A percentile compares a stretch with the other conserved stretches of the same genome.
phyloP scores from a whole-genome alignment of 2,113 vertebrate genomes.

The Macrotis lagotis region DNA sequence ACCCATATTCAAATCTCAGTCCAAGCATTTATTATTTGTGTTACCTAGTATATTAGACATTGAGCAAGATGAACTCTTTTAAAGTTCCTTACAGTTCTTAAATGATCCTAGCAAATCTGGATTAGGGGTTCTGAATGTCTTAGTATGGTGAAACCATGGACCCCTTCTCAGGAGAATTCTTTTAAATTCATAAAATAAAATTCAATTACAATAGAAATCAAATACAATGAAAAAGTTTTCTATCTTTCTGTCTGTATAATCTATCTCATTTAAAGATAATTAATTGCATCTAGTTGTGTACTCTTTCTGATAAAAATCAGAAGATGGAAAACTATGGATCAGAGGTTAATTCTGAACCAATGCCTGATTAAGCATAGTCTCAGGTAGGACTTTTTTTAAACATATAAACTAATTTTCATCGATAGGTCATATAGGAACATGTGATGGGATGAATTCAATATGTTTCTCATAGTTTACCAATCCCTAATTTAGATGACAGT shows the following conservation, averaged over 20 bases:
- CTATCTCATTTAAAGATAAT: neutral
- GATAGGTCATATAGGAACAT: neutral
- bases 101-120: neutral
- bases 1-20: neutral
- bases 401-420: neutral
- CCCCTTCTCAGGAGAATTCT: neutral
- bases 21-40: neutral
- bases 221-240: neutral
- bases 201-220: neutral
- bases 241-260: neutral
- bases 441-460: too few relatives aligned
- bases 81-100: neutral
- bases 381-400: neutral
- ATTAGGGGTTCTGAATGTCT: neutral
- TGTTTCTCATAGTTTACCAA: accelerated
- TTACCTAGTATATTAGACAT: neutral
- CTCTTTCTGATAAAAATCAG: neutral
- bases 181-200: too few relatives aligned
- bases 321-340: neutral
- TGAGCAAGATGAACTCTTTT: neutral
- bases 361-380: neutral
- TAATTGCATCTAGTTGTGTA: neutral
- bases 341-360: neutral
- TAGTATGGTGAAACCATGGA: neutral
- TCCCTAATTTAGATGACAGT: neutral